Conservation (phyloP, 2,797 vertebrate genomes). For the Gastrophryne carolinensis region DNA sequence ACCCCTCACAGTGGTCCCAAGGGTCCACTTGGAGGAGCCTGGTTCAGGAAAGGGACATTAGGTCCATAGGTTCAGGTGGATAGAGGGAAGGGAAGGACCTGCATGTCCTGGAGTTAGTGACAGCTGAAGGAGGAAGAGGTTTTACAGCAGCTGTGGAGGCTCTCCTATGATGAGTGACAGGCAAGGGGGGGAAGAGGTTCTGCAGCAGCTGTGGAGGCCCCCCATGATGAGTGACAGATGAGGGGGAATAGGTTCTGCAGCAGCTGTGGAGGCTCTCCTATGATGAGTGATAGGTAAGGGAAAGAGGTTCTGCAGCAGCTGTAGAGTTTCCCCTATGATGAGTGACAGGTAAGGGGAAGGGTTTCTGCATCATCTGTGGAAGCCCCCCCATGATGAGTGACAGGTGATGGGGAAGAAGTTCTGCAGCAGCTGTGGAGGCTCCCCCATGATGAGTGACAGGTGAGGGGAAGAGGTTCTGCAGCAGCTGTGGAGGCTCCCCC, state of each 20-base stretch:
- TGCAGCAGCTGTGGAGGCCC: neutral
- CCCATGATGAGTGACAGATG: too few relatives aligned
- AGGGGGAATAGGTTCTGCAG: neutral
- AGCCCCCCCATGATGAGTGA: neutral
- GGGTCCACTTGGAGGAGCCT: too few relatives aligned
- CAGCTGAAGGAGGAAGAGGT: too few relatives aligned
- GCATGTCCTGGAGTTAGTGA: too few relatives aligned
- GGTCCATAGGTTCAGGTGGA: too few relatives aligned
- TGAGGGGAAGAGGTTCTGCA: neutral
- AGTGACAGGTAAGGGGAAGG: neutral
- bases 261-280: neutral
- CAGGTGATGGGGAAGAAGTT: neutral
- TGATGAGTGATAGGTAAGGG: neutral
- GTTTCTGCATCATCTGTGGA: neutral
- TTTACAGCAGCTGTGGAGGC: neutral
- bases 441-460: too few relatives aligned
- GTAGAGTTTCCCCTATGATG: too few relatives aligned
- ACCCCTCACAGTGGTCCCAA: too few relatives aligned
- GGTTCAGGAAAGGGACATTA: too few relatives aligned
- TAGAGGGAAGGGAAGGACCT: too few relatives aligned
- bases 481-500: neutral
- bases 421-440: neutral
- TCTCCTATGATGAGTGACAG: neutral
- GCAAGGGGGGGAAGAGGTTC: neutral
- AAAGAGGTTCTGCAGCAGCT: neutral